phyloP scores from a whole-genome alignment of 2,113 vertebrate genomes.

The Kobus ellipsiprymnus region DNA sequence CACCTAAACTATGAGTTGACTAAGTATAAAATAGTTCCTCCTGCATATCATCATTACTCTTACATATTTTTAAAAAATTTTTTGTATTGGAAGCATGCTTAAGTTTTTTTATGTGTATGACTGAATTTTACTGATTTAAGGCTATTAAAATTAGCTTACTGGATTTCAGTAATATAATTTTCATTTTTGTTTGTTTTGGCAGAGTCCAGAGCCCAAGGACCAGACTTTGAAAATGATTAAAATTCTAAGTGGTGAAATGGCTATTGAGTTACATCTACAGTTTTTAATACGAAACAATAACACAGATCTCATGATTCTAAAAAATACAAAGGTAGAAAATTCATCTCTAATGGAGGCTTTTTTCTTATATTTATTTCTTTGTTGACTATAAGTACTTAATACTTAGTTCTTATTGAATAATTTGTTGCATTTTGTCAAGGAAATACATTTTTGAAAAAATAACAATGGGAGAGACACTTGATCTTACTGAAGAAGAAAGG shows the following conservation, averaged over 20 bases:
- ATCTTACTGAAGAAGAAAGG: neutral
- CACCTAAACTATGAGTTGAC: neutral
- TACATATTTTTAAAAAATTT: neutral
- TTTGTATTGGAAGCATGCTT: neutral
- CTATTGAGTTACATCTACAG: slow-evolving; percentile 97
- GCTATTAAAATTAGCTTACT: slow-evolving; percentile 24
- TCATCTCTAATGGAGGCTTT: neutral
- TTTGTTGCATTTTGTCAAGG: neutral
- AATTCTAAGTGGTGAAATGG: slow-evolving; percentile 99
- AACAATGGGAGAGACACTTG: neutral
- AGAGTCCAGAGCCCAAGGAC: slow-evolving; percentile 97
- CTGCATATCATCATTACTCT: neutral
- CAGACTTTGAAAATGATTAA: slow-evolving; percentile 99
- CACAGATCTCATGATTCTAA: slow-evolving; percentile 99
- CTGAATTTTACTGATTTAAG: slow-evolving; percentile 20
- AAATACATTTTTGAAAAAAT: neutral
- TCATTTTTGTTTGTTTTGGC: slow-evolving; percentile 57
- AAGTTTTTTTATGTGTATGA: neutral
- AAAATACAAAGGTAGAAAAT: slow-evolving; percentile 96
- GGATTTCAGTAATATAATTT: slow-evolving; percentile 30
- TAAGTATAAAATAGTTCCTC: neutral
- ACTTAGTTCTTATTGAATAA: neutral
- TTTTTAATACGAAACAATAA: slow-evolving; percentile 99
- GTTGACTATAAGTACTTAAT: neutral
- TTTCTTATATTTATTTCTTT: neutral